These are phyloP conservation scores for Argyresthia albistria DNA, from an alignment of 2,888 invertebrate species.

Conservation along the genomic window DNA sequence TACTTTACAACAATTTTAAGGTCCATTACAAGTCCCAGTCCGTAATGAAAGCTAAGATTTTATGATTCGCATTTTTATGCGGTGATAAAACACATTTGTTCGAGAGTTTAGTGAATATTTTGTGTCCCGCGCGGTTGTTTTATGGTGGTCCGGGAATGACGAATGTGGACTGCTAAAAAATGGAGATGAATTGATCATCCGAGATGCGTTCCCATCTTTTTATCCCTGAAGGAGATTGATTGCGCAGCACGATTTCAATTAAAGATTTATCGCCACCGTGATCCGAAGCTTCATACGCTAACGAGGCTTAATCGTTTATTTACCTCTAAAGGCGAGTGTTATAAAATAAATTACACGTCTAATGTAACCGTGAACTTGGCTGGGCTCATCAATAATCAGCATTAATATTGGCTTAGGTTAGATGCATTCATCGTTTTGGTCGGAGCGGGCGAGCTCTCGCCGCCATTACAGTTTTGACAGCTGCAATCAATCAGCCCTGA, in stretches of 20 bases:
- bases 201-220: slow-evolving; percentile 1
- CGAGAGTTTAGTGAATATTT: too few relatives aligned
- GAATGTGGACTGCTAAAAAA: too few relatives aligned
- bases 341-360: slow-evolving; percentile 51
- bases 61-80: too few relatives aligned
- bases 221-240: slow-evolving; percentile 35
- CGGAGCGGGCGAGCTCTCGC: slow-evolving; percentile 54
- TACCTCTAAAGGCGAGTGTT: slow-evolving; percentile 32
- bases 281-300: slow-evolving; percentile 21
- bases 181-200: too few relatives aligned
- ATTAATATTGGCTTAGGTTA: slow-evolving; percentile 55
- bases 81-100: too few relatives aligned
- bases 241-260: slow-evolving; percentile 44
- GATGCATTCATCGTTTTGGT: slow-evolving; percentile 39
- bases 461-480: slow-evolving; percentile 67
- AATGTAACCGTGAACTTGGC: slow-evolving; percentile 60
- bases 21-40: too few relatives aligned
- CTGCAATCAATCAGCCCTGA: slow-evolving; percentile 68
- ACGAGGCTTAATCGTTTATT: slow-evolving; percentile 35
- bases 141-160: too few relatives aligned
- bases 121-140: too few relatives aligned
- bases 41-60: too few relatives aligned
- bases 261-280: slow-evolving; percentile 45
- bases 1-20: too few relatives aligned
- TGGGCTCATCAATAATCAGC: slow-evolving; percentile 54